Evolutionary conservation across 2,888 invertebrate genomes (phyloP).

Genomic region (Lasioglossum lativentre): DNA sequence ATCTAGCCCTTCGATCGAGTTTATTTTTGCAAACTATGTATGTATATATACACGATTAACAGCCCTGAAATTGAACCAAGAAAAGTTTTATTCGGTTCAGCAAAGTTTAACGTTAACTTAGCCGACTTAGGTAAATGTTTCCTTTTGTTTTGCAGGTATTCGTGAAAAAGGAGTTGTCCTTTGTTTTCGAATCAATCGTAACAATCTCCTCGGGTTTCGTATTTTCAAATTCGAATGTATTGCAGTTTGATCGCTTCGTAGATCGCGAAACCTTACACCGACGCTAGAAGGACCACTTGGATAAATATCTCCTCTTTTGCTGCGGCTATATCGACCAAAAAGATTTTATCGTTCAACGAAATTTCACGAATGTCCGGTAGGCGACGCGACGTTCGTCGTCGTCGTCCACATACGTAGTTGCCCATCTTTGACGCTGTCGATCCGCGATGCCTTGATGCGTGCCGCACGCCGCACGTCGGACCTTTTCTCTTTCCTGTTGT

Average conservation of each 20-base stretch:
- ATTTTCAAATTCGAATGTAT: conserved; percentile 1
- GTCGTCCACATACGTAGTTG: not conserved
- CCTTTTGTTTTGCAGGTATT: not conserved
- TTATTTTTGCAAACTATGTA: not conserved
- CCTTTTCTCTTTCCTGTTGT: conserved; percentile 62
- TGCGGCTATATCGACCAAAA: not conserved
- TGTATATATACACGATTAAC: not conserved
- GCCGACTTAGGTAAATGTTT: not conserved
- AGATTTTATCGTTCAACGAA: not conserved
- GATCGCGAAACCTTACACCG: not conserved
- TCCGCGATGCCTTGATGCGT: not conserved
- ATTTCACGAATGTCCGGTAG: not conserved
- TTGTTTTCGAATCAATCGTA: not conserved
- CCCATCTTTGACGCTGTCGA: conserved; percentile 12
- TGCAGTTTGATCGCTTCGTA: not conserved
- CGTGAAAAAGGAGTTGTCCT: not conserved
- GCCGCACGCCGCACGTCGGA: not conserved
- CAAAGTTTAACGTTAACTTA: not conserved
- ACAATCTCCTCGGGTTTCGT: not conserved
- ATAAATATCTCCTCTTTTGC: not conserved
- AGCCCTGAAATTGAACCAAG: not conserved
- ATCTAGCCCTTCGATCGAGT: not conserved
- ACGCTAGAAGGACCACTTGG: not conserved
- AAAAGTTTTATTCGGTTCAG: not conserved
- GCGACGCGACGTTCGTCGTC: not conserved